Base-by-base conservation (phyloP, 2,797 vertebrate species). In the Sandelia bainsii region DNA sequence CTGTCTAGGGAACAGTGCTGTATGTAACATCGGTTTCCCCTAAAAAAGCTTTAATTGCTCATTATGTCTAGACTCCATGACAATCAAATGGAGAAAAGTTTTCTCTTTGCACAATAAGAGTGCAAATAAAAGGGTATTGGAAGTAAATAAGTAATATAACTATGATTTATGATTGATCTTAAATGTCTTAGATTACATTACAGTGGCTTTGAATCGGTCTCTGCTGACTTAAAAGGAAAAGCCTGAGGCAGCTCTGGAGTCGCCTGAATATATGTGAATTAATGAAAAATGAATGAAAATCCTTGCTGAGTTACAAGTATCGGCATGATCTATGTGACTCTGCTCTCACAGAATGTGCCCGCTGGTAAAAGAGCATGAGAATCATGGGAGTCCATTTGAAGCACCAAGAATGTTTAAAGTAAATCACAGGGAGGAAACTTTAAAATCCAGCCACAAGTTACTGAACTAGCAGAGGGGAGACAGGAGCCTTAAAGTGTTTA, bases 401-500 rank as follows among this genome's bases (percentile, higher is more conserved):
- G 61, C 45, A 49, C 77, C 14, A 9, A 34, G 22, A 71, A 67
- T 22, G 69, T 79, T 50, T 12, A 6, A 50, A 48, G n/a, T 7
- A 49, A 62, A 62, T 70, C 54, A 48, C 51, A 16, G 13, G 45
- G 32, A 70, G 42, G 34, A 61, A 73, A 82, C 70, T 78, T 61
- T 3, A 45, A 62, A 51, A 60, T 68, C 29, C 52, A 48, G 46
- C 63, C 39, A 49, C 23, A 9, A 62, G 58, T 73, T 39, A 57
- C 13, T 50, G 71, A 64, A 23, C 48, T 14, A 54, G 37, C 23
- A 27, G 40, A 58, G 37, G 34, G 23, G 16, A 69, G 61, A 63
- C 37, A 7, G 48, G 51, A 76, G 65, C 53, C 40, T 34, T 64
- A 70, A 81, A 84, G 82, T 69, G 76, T 89, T 81, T 79, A 84